phyloP scores from a whole-genome alignment of 2,797 vertebrate species.

The Sebastes kiyomatsui region DNA sequence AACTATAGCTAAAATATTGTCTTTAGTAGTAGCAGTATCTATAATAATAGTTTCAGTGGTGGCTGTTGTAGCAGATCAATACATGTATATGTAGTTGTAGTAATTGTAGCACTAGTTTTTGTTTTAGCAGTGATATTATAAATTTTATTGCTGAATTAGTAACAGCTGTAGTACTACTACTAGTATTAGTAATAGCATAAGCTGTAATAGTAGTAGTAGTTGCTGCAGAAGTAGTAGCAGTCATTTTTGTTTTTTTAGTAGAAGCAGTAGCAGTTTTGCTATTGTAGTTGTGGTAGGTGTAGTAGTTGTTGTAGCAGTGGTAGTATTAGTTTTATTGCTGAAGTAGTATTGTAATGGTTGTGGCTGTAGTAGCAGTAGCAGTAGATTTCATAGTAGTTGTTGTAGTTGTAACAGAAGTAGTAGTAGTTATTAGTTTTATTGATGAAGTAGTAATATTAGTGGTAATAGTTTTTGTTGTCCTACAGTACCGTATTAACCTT shows the following conservation, averaged over 20 bases:
- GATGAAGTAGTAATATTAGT: background rate
- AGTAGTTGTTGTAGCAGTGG: background rate
- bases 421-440: background rate
- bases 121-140: background rate
- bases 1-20: background rate
- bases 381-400: background rate
- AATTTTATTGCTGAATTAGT: background rate
- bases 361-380: background rate
- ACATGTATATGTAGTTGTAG: background rate
- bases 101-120: background rate
- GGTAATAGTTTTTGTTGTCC: background rate
- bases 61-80: too few relatives aligned
- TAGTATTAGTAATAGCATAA: background rate
- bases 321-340: background rate
- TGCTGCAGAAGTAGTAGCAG: background rate
- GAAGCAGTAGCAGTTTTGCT: background rate
- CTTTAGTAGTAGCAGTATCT: too few relatives aligned
- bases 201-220: background rate
- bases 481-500: constrained; percentile 4
- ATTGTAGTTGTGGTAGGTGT: background rate
- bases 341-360: background rate
- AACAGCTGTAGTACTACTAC: background rate
- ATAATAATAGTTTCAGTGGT: too few relatives aligned
- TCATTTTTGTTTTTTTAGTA: background rate
- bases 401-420: background rate